phyloP scores from a whole-genome alignment of 1,140 invertebrate species.

The Orchestia grillus region DNA sequence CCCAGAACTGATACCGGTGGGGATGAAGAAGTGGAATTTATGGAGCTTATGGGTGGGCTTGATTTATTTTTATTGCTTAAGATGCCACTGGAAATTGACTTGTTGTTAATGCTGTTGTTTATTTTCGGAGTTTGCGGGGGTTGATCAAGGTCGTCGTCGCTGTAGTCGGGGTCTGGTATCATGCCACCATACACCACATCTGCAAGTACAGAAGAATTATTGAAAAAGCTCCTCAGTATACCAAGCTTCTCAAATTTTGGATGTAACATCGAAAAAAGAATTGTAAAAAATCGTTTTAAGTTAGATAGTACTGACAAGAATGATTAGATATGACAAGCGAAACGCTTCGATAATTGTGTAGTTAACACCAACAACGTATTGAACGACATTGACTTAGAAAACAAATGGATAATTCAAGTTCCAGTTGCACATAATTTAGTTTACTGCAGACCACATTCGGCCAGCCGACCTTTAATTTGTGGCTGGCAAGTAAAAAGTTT shows the following conservation, averaged over 20 bases:
- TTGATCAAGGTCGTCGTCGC: conserved; percentile 67
- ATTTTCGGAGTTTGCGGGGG: not conserved
- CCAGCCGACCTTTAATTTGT: not conserved
- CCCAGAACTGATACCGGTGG: not conserved
- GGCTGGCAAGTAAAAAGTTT: not conserved
- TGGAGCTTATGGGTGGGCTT: not conserved
- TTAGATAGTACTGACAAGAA: not conserved
- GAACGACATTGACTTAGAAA: not conserved
- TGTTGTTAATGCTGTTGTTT: conserved; percentile 24
- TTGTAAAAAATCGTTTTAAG: not conserved
- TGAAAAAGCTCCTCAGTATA: not conserved
- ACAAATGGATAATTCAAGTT: not conserved
- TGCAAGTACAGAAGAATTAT: conserved; percentile 36
- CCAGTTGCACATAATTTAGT: not conserved
- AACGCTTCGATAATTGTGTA: not conserved
- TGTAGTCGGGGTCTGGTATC: conserved; percentile 70
- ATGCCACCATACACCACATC: conserved; percentile 65
- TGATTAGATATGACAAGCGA: not conserved
- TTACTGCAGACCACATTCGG: not conserved
- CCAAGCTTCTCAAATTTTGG: not conserved
- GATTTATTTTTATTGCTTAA: conserved; percentile 51
- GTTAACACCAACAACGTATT: not conserved
- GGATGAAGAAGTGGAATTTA: conserved; percentile 5
- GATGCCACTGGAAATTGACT: not conserved
- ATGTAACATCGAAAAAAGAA: not conserved